Percentiles rank a stretch among this genome's conserved stretches.
These are phyloP conservation scores for Lobophora halterata DNA, from an alignment of 2,888 invertebrate species.

Conservation along the genomic window DNA sequence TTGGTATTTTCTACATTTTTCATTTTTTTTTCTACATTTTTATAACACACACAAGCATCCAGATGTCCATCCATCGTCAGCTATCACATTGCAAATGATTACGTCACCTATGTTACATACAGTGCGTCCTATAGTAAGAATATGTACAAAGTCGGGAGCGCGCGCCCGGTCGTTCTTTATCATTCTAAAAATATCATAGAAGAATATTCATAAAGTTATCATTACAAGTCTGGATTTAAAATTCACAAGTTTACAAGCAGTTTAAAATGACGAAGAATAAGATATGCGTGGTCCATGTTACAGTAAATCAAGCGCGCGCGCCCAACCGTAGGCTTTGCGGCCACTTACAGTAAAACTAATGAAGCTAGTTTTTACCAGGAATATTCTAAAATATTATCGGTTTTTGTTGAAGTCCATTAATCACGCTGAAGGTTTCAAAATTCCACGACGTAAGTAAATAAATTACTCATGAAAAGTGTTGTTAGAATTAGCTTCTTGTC, in stretches of 20 bases:
- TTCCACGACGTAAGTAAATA: too few relatives aligned
- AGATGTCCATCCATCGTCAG: slow-evolving; percentile 24
- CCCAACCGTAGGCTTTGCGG: slow-evolving; percentile 15
- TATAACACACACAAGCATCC: slow-evolving; percentile 23
- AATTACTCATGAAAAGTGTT: not conserved
- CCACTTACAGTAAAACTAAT: too few relatives aligned
- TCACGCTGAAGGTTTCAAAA: too few relatives aligned
- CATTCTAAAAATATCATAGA: slow-evolving; percentile 16
- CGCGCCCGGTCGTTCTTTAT: slow-evolving; percentile 19
- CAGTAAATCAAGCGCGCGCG: slow-evolving; percentile 17
- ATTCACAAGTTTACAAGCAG: slow-evolving; percentile 4
- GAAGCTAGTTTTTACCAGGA: too few relatives aligned
- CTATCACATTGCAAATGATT: slow-evolving; percentile 24
- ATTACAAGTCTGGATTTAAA: slow-evolving; percentile 12
- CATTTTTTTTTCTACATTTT: slow-evolving; percentile 19
- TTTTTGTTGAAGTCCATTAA: too few relatives aligned
- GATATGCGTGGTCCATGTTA: slow-evolving; percentile 22
- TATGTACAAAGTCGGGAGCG: slow-evolving; percentile 23
- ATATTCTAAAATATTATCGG: too few relatives aligned
- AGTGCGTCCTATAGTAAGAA: slow-evolving; percentile 23
- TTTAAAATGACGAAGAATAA: slow-evolving; percentile 15
- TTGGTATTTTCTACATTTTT: slow-evolving; percentile 23
- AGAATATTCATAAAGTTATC: slow-evolving; percentile 17
- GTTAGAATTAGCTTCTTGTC: too few relatives aligned
- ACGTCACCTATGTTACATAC: slow-evolving; percentile 28